Base-by-base conservation (phyloP, 23 tunicate species). In the Halocynthia roretzi region DNA sequence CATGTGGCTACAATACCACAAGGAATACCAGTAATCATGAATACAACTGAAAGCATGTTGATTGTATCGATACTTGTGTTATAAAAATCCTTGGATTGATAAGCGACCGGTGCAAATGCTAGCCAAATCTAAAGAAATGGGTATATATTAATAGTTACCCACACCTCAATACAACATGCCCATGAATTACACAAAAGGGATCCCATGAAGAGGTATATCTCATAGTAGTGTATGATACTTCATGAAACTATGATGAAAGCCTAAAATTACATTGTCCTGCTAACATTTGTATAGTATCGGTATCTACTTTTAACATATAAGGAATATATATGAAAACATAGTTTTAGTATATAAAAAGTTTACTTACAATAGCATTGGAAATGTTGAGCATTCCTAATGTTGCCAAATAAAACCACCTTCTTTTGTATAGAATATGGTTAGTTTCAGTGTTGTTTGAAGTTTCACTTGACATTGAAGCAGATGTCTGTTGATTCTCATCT, bases 1-100 rank as follows among this genome's bases (percentile, higher is more conserved):
- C 97, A 91, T 7, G 97, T 91, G 10, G 97, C 97, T 10, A 81
- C 70, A 14, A 91, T 77, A 8, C 97, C 97, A 65, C 97, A 91
- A 54, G 97, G 97, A 10, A 91, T 91, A 8, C 97, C 97, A 77
- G 89, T 85, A 15, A 91, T 85, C 97, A 91, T 91, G 55, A 85
- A 91, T 20, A 91, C 84, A 21, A 91, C 83, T 9, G 91, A 85
- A 20, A 91, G 71, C 71, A 72, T 71, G 71, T 91, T 91, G 8
- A 91, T 82, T 19, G 86, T 72, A 7, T 81, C 87, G 11, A 82
- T 52, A 53, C 50, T 51, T 6, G 81, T 85, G 57, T 60, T 51
- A 71, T 91, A 91, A 71, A 85, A 91, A 6, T 63, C 71, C 10
- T 82, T 81, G 7, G 97, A 62, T 64, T 67, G 85, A 81, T 85